Evolutionary conservation across 2,797 vertebrate genomes (phyloP), one percentile per base, ranked within the genome.

Genomic region (Sebastes vulpes): DNA sequence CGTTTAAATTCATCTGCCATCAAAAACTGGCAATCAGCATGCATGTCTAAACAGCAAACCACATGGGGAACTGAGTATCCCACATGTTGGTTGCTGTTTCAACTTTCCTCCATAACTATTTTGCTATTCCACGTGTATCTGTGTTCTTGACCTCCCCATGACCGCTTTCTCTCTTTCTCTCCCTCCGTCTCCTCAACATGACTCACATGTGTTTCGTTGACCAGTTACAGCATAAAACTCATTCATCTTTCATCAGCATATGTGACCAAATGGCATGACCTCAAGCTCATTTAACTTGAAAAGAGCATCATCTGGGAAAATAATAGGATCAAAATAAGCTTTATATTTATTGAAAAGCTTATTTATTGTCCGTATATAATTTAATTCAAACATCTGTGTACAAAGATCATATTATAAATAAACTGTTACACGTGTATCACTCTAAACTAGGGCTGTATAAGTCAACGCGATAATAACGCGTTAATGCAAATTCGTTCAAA

Each of bases 131-230:
- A 26, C 66, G 28, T 68, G 79, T 72, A 66, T 83, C 65, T 86
- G 59, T 64, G 81, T 26, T 83, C 59, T 28, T 71, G 59, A 77
- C 87, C 88, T 84, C 80, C 14, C 11, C 1, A 0, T 87, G 86
- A 90, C 86, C 84, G 75, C 74, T 18, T 16, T 32, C 74, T 73
- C 75, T 78, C 69, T 65, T 20, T 26, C 65, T 53, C 74, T 77
- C 68, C 56, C 72, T 67, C 52, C 21, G 26, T 83, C 80, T 65
- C 32, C 57, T 58, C 73, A 21, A 65, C 76, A 72, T 84, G 83
- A 50, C 56, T 53, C 85, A 85, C 87, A 89, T 89, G 87, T 92
- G 88, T 80, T 89, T 68, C 73, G 42, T 57, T 78, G 79, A 86
- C 88, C 83, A 67, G 60, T 65, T 35, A n/a, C 56, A 72, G 72